Evolutionary conservation across 2,113 vertebrate genomes (phyloP), one percentile per base, ranked within the genome.

Genomic region (Piliocolobus tephrosceles): DNA sequence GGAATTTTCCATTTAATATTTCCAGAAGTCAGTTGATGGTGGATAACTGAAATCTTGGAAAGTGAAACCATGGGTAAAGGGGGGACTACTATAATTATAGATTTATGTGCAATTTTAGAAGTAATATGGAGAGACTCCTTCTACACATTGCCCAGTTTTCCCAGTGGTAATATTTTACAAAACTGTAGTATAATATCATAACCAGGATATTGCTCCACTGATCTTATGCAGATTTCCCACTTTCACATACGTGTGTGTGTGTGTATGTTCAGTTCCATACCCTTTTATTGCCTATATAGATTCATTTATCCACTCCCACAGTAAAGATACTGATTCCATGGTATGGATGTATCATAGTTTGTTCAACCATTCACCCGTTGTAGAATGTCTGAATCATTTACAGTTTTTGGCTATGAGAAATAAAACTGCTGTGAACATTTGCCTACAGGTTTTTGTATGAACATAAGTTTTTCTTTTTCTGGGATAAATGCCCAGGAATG

Each of bases 391-490:
- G 66, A 38, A 27, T 75, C 30, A 35, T 78, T 92, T 96, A 43
- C 40, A 43, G 64, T 90, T 85, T 88, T 35, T 16, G 10, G 18
- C 38, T 73, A n/a, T 45, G 79, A 70, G 23, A 95, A 96, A 70
- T 43, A 61, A 84, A 96, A 83, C 25, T 61, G 18, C 82, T 75
- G 27, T 75, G 82, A 75, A 57, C 55, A 47, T 94, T 94, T 61
- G 88, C 30, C 23, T 91, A 87, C 47, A 91, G 81, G 82, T 87
- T 80, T 94, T 82, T 68, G 64, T 87, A 57, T 66, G 82, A 82
- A 91, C 38, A 57, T 88, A 87, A 47, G 57, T 88, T 88, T 93
- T 94, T 55, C 55, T 85, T 96, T 93, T 93, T 57, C 92, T 96
- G 92, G 66, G 78, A 91, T 64, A 73, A 57, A 91, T 66, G 78